Conservation (phyloP, 2,113 vertebrate species). For the Pseudolaguvia tuberculata region DNA sequence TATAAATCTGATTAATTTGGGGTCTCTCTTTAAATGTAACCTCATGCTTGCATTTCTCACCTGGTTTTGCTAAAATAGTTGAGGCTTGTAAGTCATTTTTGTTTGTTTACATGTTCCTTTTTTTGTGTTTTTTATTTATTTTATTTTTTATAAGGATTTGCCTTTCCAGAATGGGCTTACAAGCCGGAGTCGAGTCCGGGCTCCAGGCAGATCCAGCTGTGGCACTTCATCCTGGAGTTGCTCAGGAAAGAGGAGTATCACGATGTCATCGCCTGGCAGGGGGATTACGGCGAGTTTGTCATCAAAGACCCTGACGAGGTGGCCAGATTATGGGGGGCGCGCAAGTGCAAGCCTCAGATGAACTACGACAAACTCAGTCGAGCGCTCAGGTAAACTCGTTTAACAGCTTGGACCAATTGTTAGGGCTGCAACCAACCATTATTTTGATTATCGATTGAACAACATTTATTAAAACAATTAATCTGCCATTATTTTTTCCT, state of each 20-base stretch:
- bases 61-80: not conserved
- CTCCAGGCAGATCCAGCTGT: conserved; percentile 87
- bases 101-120: not conserved
- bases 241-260: conserved; percentile 83
- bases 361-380: conserved; percentile 87
- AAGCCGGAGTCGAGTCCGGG: conserved; percentile 85
- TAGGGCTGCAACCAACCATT: too few relatives aligned
- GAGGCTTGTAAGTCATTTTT: not conserved
- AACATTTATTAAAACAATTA: too few relatives aligned
- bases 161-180: conserved; percentile 89
- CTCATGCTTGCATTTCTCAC: not conserved
- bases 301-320: conserved; percentile 87
- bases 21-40: too few relatives aligned
- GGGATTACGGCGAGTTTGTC: conserved; percentile 88
- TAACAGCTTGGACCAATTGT: not conserved
- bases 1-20: too few relatives aligned
- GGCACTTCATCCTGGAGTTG: conserved; percentile 89
- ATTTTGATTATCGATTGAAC: too few relatives aligned
- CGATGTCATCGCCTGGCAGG: conserved; percentile 90
- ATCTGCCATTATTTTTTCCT: too few relatives aligned
- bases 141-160: conserved; percentile 68
- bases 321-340: conserved; percentile 82
- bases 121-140: not conserved
- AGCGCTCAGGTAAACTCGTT: conserved; percentile 69
- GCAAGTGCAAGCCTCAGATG: conserved; percentile 91